Evolutionary conservation across 2,888 invertebrate genomes (phyloP).

Genomic region (Sialis lutaria): DNA sequence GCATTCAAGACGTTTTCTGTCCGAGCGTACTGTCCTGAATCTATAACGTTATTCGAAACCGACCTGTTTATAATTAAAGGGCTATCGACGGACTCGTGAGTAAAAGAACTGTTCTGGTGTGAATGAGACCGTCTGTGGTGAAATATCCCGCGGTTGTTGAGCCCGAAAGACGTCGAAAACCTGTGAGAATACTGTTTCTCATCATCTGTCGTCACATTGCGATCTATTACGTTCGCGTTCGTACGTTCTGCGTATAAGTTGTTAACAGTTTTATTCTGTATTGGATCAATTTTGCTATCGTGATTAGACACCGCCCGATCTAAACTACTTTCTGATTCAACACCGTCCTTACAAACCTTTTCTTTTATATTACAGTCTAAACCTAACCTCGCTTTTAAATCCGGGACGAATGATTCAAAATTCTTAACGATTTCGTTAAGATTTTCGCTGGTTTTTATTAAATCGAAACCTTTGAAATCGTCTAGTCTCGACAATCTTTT

Average conservation of each 20-base stretch:
- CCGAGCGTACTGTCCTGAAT: slow-evolving; percentile 2
- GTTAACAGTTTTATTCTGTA: background rate
- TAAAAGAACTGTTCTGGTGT: slow-evolving; percentile 5
- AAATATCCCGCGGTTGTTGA: slow-evolving; percentile 1
- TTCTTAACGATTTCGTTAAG: too few relatives aligned
- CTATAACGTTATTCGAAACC: background rate
- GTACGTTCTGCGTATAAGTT: background rate
- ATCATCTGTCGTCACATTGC: slow-evolving; percentile 5
- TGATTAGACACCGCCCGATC: background rate
- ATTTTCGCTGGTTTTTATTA: too few relatives aligned
- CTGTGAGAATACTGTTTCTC: slow-evolving; percentile 5
- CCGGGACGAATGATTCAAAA: background rate
- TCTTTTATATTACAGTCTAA: too few relatives aligned
- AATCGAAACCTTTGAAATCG: too few relatives aligned
- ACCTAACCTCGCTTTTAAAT: background rate
- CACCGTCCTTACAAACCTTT: too few relatives aligned
- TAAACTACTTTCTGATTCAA: background rate
- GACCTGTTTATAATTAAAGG: slow-evolving; percentile 1
- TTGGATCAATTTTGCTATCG: slow-evolving; percentile 1
- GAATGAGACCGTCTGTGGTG: slow-evolving; percentile 6
- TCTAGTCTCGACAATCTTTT: too few relatives aligned
- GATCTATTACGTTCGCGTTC: slow-evolving; percentile 5
- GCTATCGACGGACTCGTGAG: slow-evolving; percentile 3
- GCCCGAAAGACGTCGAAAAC: slow-evolving; percentile 4
- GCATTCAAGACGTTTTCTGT: slow-evolving; percentile 1